Evolutionary conservation across 1,140 invertebrate genomes (phyloP).

Genomic region (Nasonia vitripennis): DNA sequence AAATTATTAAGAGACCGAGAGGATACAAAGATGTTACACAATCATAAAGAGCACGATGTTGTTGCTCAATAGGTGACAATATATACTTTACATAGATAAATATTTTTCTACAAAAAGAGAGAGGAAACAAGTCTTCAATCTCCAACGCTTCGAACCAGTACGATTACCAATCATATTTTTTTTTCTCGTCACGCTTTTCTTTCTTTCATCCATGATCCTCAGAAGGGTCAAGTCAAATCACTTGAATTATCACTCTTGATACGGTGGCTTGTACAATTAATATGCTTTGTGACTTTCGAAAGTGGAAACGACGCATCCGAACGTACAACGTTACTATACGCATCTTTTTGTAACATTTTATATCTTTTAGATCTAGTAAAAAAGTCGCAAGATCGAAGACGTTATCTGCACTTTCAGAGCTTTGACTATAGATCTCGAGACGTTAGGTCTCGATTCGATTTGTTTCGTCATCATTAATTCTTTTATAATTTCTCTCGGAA

Average conservation of each 20-base stretch:
- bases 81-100: conserved; percentile 46
- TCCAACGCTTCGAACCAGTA: conserved; percentile 52
- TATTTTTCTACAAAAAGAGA: conserved; percentile 49
- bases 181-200: conserved; percentile 48
- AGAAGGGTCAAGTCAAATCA: conserved; percentile 72
- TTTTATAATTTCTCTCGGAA: conserved; percentile 49
- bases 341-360: conserved; percentile 31
- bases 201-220: conserved; percentile 49
- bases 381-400: conserved; percentile 42
- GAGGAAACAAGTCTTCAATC: conserved; percentile 51
- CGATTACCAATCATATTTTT: conserved; percentile 47
- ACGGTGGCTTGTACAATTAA: conserved; percentile 69
- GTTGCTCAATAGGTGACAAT: conserved; percentile 29
- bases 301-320: conserved; percentile 56
- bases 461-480: conserved; percentile 31
- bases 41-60: background rate
- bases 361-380: conserved; percentile 42
- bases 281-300: conserved; percentile 64
- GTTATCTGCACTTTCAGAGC: conserved; percentile 50
- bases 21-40: conserved; percentile 15
- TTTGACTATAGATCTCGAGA: conserved; percentile 59
- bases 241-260: conserved; percentile 71
- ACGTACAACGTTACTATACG: conserved; percentile 32
- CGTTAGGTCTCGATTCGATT: conserved; percentile 48
- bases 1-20: conserved; percentile 64